phyloP scores from a whole-genome alignment of 2,797 vertebrate genomes.

The Falco rusticolus region DNA sequence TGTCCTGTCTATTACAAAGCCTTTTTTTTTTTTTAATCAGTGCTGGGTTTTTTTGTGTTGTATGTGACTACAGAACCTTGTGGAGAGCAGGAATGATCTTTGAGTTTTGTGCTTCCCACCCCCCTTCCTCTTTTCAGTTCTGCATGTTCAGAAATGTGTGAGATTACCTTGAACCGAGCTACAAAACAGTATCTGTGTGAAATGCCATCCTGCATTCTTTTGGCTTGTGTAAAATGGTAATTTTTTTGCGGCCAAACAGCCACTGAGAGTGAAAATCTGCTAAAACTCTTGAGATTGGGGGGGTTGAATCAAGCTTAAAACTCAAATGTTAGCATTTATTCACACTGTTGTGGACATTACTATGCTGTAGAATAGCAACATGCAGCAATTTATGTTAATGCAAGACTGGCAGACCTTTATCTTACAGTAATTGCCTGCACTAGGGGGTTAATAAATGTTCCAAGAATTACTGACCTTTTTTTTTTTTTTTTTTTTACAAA shows the following conservation, averaged over 20 bases:
- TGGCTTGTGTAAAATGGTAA: constrained; percentile 20
- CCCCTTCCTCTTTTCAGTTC: background rate
- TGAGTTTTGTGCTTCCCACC: background rate
- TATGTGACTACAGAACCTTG: background rate
- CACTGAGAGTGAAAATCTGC: constrained; percentile 42
- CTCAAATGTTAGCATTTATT: constrained; percentile 59
- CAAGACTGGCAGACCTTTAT: constrained; percentile 71
- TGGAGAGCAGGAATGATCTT: background rate
- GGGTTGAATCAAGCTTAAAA: constrained; percentile 47
- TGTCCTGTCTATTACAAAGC: constrained; percentile 71
- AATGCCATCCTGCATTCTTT: constrained; percentile 18
- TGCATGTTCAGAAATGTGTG: constrained; percentile 27
- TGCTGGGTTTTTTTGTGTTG: background rate
- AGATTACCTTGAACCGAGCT: constrained; percentile 59
- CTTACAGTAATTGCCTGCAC: constrained; percentile 68
- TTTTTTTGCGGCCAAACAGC: constrained; percentile 35
- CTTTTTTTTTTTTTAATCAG: constrained; percentile 46
- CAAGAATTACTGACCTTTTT: constrained; percentile 67
- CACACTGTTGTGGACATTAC: constrained; percentile 35
- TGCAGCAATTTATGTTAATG: constrained; percentile 69
- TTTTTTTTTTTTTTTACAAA: too few species aligned
- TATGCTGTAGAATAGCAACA: constrained; percentile 56
- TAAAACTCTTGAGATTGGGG: constrained; percentile 35
- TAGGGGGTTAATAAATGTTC: constrained; percentile 73
- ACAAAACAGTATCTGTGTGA: constrained; percentile 35